Evolutionary conservation across 2,113 vertebrate species (phyloP).

Genomic region (Aramus guarauna): DNA sequence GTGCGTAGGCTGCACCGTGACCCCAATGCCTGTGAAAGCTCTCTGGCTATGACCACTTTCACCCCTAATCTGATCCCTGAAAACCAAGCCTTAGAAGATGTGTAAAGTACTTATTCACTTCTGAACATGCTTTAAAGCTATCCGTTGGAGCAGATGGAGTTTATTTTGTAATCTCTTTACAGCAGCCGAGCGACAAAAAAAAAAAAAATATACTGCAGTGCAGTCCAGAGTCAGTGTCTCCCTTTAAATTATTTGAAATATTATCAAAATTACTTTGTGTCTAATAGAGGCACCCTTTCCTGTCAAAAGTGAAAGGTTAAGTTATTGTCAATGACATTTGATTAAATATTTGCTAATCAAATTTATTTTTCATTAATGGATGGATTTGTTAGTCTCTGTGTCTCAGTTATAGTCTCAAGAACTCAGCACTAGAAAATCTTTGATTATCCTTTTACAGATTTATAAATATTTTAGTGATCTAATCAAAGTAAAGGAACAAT

Average conservation of each 20-base stretch:
- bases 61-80: neutral
- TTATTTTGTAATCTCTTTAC: conserved; percentile 48
- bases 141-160: conserved; percentile 44
- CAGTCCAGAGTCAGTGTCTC: neutral
- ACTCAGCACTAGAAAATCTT: neutral
- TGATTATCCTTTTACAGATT: neutral
- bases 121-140: conserved; percentile 31
- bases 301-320: neutral
- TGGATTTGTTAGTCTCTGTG: neutral
- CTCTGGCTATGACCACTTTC: neutral
- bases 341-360: conserved; percentile 20
- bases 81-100: neutral
- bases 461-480: neutral
- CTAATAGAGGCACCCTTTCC: neutral
- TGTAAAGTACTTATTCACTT: conserved; percentile 7
- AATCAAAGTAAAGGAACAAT: conserved; percentile 22
- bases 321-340: neutral
- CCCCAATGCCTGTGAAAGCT: neutral
- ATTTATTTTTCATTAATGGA: conserved; percentile 1
- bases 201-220: neutral
- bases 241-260: neutral
- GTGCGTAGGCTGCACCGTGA: neutral
- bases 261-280: neutral
- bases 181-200: conserved; percentile 7
- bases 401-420: neutral